Conservation (phyloP, 2,113 vertebrate species). For the Amia ocellicauda region DNA sequence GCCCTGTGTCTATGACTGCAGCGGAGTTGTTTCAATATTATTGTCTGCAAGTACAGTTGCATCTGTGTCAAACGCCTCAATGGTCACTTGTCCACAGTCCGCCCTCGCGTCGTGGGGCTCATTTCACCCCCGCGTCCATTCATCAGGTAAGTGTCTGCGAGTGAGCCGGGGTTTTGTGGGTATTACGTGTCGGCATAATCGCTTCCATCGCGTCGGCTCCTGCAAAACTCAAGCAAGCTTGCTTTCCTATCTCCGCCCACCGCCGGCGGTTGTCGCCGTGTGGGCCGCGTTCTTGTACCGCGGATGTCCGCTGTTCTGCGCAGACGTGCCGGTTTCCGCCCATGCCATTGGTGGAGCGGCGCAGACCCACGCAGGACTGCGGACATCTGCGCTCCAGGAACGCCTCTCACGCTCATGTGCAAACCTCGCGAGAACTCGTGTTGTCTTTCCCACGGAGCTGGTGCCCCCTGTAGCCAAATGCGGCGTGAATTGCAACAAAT, state of each 20-base stretch:
- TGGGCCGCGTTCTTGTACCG: no score
- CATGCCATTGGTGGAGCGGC: no score
- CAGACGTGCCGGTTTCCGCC: no score
- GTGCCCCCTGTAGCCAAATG: no score
- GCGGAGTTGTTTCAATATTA: slow-evolving; percentile 19
- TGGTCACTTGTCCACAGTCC: neutral
- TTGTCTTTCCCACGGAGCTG: no score
- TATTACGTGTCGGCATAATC: neutral
- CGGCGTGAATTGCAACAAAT: no score
- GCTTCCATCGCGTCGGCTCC: slow-evolving; percentile 5
- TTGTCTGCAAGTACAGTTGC: slow-evolving; percentile 9
- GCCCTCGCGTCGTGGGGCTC: no score
- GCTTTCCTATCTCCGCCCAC: slow-evolving; percentile 37
- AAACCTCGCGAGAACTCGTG: slow-evolving; percentile 36
- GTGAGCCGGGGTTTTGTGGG: neutral
- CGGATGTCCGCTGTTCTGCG: no score
- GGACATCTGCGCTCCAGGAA: no score
- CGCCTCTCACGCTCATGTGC: neutral
- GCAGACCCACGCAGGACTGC: no score
- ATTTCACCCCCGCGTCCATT: slow-evolving; percentile 13
- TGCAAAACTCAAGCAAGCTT: slow-evolving; percentile 21
- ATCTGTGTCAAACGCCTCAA: slow-evolving; percentile 7
- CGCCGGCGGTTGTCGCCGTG: slow-evolving; percentile 15
- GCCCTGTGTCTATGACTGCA: slow-evolving; percentile 14
- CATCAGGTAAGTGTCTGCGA: neutral